phyloP scores from a whole-genome alignment of 1,140 invertebrate genomes.

The Vollenhovia emeryi region DNA sequence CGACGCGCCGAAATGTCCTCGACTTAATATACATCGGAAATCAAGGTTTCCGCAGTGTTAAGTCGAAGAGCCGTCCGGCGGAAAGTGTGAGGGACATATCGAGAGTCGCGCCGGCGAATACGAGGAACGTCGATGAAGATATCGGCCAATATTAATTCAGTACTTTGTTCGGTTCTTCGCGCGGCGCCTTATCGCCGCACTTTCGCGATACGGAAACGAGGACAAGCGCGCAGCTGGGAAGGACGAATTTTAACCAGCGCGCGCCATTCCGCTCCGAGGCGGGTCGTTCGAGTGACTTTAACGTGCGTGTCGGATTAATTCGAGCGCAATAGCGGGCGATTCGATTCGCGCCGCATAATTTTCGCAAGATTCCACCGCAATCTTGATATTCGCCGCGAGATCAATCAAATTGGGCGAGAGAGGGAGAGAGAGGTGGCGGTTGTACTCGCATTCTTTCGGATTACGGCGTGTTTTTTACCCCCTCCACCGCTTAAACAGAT shows the following conservation, averaged over 20 bases:
- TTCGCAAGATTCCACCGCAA: constrained; percentile 18
- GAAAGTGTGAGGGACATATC: background rate
- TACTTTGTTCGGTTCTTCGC: constrained; percentile 21
- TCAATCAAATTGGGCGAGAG: constrained; percentile 28
- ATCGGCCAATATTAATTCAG: constrained; percentile 42
- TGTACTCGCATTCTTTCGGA: background rate
- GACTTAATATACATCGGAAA: constrained; percentile 6
- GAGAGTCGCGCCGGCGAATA: constrained; percentile 8
- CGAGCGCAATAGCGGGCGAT: constrained; percentile 26
- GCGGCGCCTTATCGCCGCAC: constrained; percentile 1
- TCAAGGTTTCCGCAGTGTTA: background rate
- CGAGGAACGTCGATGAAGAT: constrained; percentile 15
- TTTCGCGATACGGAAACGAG: constrained; percentile 33
- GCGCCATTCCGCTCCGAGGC: background rate
- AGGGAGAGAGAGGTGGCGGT: background rate
- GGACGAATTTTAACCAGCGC: constrained; percentile 42
- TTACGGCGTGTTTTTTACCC: background rate
- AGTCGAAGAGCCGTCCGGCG: background rate
- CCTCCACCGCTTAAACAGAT: background rate
- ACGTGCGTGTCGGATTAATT: constrained; percentile 42
- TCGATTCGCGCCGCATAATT: constrained; percentile 19
- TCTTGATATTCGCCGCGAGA: background rate
- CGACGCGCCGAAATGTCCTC: background rate
- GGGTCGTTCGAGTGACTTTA: constrained; percentile 34
- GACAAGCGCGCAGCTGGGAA: constrained; percentile 10